phyloP scores from a whole-genome alignment of 2,888 invertebrate genomes.

The Adelphocoris suturalis region DNA sequence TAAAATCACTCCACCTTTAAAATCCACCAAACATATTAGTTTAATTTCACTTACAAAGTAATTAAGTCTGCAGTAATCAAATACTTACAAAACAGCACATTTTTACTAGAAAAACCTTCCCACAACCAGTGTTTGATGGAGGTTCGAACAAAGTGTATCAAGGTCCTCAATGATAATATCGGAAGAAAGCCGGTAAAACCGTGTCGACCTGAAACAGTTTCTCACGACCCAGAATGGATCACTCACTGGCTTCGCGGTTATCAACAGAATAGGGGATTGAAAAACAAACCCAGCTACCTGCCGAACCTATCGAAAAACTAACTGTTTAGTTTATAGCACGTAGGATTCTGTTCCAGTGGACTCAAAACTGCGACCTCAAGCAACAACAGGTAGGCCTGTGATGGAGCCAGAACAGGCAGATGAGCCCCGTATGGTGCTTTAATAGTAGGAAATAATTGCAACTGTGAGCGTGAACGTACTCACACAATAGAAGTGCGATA shows the following conservation, averaged over 20 bases:
- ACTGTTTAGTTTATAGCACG: neutral
- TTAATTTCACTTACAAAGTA: too few species aligned
- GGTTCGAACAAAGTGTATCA: neutral
- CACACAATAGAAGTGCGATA: too few species aligned
- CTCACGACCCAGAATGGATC: conserved; percentile 9
- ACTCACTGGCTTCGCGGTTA: neutral
- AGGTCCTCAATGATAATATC: neutral
- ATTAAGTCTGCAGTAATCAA: too few species aligned
- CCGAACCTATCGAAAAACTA: conserved; percentile 16
- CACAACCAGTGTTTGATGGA: neutral
- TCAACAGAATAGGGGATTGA: neutral
- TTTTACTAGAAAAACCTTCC: too few species aligned
- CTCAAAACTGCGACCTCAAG: neutral
- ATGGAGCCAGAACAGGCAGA: too few species aligned
- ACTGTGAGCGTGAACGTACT: too few species aligned
- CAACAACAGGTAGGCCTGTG: too few species aligned
- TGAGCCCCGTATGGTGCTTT: too few species aligned
- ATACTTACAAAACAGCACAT: too few species aligned
- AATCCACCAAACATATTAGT: too few species aligned
- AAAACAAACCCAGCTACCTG: conserved; percentile 16
- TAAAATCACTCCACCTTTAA: too few species aligned
- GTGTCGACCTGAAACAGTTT: conserved; percentile 22
- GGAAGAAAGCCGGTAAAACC: neutral
- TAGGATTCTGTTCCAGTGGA: neutral
- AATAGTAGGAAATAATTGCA: too few species aligned